These are phyloP conservation scores for Venusia cambrica DNA, from an alignment of 2,888 invertebrate species.

Conservation along the genomic window DNA sequence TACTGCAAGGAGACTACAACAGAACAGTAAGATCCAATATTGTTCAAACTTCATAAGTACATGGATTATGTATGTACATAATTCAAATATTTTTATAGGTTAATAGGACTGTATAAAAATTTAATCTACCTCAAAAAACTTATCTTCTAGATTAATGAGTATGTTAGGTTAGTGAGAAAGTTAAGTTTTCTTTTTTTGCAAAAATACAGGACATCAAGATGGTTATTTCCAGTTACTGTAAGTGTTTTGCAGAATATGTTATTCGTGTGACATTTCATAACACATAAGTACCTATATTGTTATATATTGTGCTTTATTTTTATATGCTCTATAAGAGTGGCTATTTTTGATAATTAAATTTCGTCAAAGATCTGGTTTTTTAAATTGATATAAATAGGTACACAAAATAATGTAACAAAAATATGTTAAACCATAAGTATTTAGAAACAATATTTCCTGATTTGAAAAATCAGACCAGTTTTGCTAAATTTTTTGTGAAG, in stretches of 20 bases:
- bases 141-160: conserved; percentile 72
- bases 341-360: conserved; percentile 36
- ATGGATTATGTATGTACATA: conserved; percentile 68
- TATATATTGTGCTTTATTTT: conserved; percentile 47
- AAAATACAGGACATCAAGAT: conserved; percentile 54
- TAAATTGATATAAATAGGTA: conserved; percentile 34
- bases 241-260: conserved; percentile 70
- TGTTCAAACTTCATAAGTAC: conserved; percentile 67
- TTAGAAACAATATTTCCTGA: conserved; percentile 47
- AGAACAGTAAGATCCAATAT: conserved; percentile 56
- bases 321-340: conserved; percentile 47
- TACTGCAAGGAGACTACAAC: conserved; percentile 47
- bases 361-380: conserved; percentile 50
- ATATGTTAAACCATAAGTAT: too few relatives aligned
- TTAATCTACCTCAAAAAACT: conserved; percentile 80
- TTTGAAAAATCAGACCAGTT: conserved; percentile 53
- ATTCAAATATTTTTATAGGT: conserved; percentile 74
- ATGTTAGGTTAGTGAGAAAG: conserved; percentile 74
- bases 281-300: conserved; percentile 63
- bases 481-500: conserved; percentile 52
- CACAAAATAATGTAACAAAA: too few relatives aligned
- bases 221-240: conserved; percentile 51
- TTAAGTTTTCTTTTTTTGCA: conserved; percentile 56
- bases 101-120: conserved; percentile 80
- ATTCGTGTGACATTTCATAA: conserved; percentile 53